Percentiles rank a stretch among this genome's conserved stretches.
These are phyloP conservation scores for Phyllotreta cruciferae DNA, from an alignment of 2,888 invertebrate species.

Conservation along the genomic window DNA sequence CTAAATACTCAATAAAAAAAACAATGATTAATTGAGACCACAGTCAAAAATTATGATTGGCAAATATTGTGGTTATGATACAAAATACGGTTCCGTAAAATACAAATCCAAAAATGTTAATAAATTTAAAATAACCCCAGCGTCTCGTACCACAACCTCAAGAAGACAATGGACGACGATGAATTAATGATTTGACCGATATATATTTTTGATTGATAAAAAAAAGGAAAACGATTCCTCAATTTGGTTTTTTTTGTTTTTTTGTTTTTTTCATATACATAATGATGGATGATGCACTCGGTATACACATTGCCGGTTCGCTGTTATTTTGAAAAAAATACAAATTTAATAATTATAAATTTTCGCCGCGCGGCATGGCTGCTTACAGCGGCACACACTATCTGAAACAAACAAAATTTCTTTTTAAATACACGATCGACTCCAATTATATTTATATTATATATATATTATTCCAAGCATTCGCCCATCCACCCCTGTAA, in stretches of 20 bases:
- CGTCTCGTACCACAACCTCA: slow-evolving; percentile 30
- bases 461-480: not conserved
- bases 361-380: slow-evolving; percentile 59
- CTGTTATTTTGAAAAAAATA: slow-evolving; percentile 59
- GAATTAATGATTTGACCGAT: slow-evolving; percentile 38
- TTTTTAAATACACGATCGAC: not conserved
- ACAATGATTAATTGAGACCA: slow-evolving; percentile 55
- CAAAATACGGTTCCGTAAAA: slow-evolving; percentile 41
- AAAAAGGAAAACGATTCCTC: slow-evolving; percentile 51
- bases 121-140: slow-evolving; percentile 8
- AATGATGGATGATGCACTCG: slow-evolving; percentile 54
- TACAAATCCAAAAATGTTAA: slow-evolving; percentile 10
- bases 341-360: slow-evolving; percentile 54
- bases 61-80: slow-evolving; percentile 49
- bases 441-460: no score
- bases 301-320: slow-evolving; percentile 60
- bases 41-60: slow-evolving; percentile 52
- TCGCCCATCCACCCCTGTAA: not conserved
- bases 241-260: slow-evolving; percentile 34
- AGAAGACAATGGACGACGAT: slow-evolving; percentile 37
- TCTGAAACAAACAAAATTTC: slow-evolving; percentile 53
- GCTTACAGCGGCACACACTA: slow-evolving; percentile 59
- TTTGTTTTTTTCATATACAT: slow-evolving; percentile 43
- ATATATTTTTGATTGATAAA: slow-evolving; percentile 41
- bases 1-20: slow-evolving; percentile 51